phyloP scores from a whole-genome alignment of 2,888 invertebrate species.

The Arge pagana region DNA sequence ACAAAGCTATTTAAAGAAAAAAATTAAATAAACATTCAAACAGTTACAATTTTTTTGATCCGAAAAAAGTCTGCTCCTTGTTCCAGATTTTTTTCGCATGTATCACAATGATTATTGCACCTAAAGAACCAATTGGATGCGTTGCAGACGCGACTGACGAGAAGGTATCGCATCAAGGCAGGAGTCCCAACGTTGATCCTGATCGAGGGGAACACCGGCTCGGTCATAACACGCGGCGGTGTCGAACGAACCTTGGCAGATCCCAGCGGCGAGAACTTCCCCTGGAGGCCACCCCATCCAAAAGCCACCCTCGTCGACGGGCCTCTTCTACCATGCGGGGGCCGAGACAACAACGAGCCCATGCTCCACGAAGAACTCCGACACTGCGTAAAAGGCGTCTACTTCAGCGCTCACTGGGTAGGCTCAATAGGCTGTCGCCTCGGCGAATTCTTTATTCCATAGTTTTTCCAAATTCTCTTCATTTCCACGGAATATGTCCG shows the following conservation, averaged over 20 bases:
- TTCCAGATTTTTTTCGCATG: too few relatives aligned
- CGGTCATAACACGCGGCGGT: constrained; percentile 68
- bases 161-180: constrained; percentile 76
- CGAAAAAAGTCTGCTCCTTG: too few relatives aligned
- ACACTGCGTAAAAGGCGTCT: constrained; percentile 74
- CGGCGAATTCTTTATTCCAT: too few relatives aligned
- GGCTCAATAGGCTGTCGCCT: constrained; percentile 46
- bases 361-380: constrained; percentile 66
- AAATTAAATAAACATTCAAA: too few relatives aligned
- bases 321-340: constrained; percentile 50
- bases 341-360: constrained; percentile 53
- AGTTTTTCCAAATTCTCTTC: too few relatives aligned
- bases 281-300: constrained; percentile 74
- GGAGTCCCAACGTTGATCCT: constrained; percentile 79
- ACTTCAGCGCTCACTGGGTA: constrained; percentile 91
- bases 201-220: constrained; percentile 67
- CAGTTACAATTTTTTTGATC: too few relatives aligned
- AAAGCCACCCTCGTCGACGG: constrained; percentile 55
- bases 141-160: constrained; percentile 73
- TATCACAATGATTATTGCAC: too few relatives aligned
- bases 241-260: constrained; percentile 72
- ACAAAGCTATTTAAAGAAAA: too few relatives aligned
- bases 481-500: too few relatives aligned
- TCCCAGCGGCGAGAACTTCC: constrained; percentile 70
- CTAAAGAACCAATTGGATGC: too few relatives aligned